Percentiles rank a stretch among this genome's conserved stretches.
phyloP scores from a whole-genome alignment of 2,888 invertebrate genomes.

The Metellina segmentata region DNA sequence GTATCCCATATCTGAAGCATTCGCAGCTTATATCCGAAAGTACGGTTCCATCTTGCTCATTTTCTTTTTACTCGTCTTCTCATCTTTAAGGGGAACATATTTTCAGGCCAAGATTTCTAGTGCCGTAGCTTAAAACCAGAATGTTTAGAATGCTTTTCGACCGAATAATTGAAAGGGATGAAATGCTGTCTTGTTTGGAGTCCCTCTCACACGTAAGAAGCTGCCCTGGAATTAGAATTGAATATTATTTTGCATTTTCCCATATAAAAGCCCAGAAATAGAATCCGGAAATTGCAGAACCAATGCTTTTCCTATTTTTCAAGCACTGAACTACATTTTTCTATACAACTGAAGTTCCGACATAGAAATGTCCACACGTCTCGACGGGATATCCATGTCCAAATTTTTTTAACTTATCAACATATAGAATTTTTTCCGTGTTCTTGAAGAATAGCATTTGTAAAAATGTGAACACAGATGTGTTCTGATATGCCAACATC shows the following conservation, averaged over 20 bases:
- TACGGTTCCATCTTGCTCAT: background rate
- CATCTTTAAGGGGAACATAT: background rate
- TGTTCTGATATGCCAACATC: too few species aligned
- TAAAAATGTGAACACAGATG: too few species aligned
- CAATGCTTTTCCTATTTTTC: background rate
- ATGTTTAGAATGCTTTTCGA: background rate
- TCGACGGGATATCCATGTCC: too few species aligned
- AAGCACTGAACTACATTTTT: background rate
- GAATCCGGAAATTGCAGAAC: background rate
- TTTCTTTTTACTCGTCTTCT: background rate
- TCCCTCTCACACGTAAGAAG: background rate
- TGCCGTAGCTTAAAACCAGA: background rate
- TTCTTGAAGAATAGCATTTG: too few species aligned
- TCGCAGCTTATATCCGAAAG: conserved; percentile 20
- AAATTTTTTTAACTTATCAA: too few species aligned
- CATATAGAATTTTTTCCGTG: too few species aligned
- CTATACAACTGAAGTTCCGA: background rate
- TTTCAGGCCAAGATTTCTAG: background rate
- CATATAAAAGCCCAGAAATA: background rate
- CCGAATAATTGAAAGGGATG: background rate
- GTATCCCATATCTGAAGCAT: conserved; percentile 33
- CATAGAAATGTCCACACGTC: background rate
- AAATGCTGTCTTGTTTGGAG: background rate
- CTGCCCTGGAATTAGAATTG: background rate
- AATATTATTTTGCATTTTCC: background rate